Conservation (phyloP, 2,888 invertebrate genomes). For the Coenonympha arcania region DNA sequence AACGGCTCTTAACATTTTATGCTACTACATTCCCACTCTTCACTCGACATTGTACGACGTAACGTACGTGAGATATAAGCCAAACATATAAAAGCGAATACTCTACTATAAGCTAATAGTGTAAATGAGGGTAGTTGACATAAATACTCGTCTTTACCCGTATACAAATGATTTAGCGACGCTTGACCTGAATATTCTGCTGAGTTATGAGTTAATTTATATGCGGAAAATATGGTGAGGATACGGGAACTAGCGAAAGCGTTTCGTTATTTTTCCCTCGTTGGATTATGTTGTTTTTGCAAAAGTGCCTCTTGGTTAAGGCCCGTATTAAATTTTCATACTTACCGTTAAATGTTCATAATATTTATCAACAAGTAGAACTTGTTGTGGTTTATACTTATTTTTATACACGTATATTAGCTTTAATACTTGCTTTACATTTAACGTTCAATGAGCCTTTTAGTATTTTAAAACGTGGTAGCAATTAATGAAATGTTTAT, state of each 20-base stretch:
- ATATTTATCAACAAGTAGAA: slow-evolving; percentile 6
- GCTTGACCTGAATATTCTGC: slow-evolving; percentile 47
- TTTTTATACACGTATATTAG: neutral
- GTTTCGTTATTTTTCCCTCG: slow-evolving; percentile 30
- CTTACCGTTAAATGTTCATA: slow-evolving; percentile 7
- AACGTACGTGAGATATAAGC: too few species aligned
- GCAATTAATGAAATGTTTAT: too few species aligned
- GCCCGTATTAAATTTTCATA: slow-evolving; percentile 18
- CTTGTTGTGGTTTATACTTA: slow-evolving; percentile 1
- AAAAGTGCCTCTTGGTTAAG: slow-evolving; percentile 22
- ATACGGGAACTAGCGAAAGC: slow-evolving; percentile 31
- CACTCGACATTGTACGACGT: too few species aligned
- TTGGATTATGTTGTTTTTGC: slow-evolving; percentile 30
- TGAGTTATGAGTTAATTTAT: slow-evolving; percentile 57
- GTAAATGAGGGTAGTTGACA: slow-evolving; percentile 16
- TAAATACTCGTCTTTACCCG: slow-evolving; percentile 23
- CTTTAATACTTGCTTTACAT: too few species aligned
- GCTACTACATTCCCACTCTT: too few species aligned
- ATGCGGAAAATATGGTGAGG: slow-evolving; percentile 46
- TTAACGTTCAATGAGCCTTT: too few species aligned
- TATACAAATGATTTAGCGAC: slow-evolving; percentile 45
- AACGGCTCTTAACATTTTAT: too few species aligned
- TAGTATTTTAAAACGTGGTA: too few species aligned
- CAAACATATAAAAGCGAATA: too few species aligned
- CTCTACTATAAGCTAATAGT: slow-evolving; percentile 14